phyloP scores from a whole-genome alignment of 2,888 invertebrate species.

The Sphaerophoria taeniata region DNA sequence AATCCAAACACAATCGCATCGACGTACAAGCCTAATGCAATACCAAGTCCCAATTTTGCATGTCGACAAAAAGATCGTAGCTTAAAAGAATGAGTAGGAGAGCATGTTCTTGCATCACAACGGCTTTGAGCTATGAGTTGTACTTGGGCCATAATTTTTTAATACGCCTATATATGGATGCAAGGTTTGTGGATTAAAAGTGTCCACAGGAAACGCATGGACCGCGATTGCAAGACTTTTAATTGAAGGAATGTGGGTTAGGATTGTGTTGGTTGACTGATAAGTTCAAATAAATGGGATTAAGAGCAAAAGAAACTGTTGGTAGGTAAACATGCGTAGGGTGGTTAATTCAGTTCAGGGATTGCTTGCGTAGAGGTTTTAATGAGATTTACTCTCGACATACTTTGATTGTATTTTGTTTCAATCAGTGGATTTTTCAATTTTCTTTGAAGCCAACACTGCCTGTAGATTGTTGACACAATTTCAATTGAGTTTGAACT shows the following conservation, averaged over 20 bases:
- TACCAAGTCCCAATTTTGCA: conserved; percentile 43
- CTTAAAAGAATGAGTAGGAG: conserved; percentile 59
- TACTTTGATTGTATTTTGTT: background rate
- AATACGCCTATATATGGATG: conserved; percentile 45
- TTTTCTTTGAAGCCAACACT: background rate
- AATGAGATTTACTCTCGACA: background rate
- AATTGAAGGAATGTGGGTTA: conserved; percentile 27
- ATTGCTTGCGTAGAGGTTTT: background rate
- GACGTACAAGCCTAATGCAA: conserved; percentile 14
- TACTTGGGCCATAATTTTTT: conserved; percentile 14
- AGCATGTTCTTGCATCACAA: conserved; percentile 49
- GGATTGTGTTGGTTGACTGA: background rate
- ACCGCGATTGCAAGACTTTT: background rate
- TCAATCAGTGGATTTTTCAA: background rate
- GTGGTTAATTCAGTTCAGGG: conserved; percentile 23
- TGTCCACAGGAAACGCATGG: conserved; percentile 40
- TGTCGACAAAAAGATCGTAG: conserved; percentile 35
- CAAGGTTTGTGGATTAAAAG: conserved; percentile 54
- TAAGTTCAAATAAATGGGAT: conserved; percentile 20
- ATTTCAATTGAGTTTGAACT: no score
- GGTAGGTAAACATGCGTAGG: background rate
- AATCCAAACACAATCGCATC: background rate
- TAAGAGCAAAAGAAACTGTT: conserved; percentile 1
- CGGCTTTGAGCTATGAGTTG: background rate
- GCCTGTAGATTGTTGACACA: no score